These are phyloP conservation scores for Teleogryllus occipitalis DNA, from an alignment of 1,140 invertebrate genomes.

Conservation along the genomic window DNA sequence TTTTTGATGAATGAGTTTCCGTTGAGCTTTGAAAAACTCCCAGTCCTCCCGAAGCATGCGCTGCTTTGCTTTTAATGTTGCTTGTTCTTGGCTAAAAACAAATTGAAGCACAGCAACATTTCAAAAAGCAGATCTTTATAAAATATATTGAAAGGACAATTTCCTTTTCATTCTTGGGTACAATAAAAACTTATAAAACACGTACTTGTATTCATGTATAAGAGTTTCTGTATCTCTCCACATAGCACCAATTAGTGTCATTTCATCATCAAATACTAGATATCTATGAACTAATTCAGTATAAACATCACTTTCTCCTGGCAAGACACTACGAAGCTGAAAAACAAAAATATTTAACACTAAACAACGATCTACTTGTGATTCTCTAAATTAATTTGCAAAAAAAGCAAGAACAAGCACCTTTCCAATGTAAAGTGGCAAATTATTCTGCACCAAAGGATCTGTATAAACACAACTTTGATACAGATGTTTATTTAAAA, in stretches of 20 bases:
- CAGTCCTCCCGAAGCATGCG: conserved; percentile 47
- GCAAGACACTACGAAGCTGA: conserved; percentile 38
- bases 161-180: conserved; percentile 16
- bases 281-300: conserved; percentile 45
- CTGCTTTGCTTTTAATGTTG: conserved; percentile 42
- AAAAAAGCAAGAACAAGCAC: conserved; percentile 21
- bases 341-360: conserved; percentile 10
- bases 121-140: not conserved
- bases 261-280: conserved; percentile 53
- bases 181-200: conserved; percentile 7
- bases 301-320: conserved; percentile 42
- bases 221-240: conserved; percentile 51
- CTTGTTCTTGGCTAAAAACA: conserved; percentile 36
- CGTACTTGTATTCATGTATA: conserved; percentile 50
- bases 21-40: conserved; percentile 45
- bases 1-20: conserved; percentile 41
- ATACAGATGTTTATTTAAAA: conserved; percentile 55
- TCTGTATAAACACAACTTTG: conserved; percentile 53
- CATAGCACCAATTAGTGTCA: conserved; percentile 47
- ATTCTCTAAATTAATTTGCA: not conserved
- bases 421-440: conserved; percentile 44
- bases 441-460: conserved; percentile 49
- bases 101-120: no score
- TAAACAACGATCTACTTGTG: not conserved
- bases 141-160: not conserved